phyloP scores from a whole-genome alignment of 2,888 invertebrate genomes.

The Clanis bilineata region DNA sequence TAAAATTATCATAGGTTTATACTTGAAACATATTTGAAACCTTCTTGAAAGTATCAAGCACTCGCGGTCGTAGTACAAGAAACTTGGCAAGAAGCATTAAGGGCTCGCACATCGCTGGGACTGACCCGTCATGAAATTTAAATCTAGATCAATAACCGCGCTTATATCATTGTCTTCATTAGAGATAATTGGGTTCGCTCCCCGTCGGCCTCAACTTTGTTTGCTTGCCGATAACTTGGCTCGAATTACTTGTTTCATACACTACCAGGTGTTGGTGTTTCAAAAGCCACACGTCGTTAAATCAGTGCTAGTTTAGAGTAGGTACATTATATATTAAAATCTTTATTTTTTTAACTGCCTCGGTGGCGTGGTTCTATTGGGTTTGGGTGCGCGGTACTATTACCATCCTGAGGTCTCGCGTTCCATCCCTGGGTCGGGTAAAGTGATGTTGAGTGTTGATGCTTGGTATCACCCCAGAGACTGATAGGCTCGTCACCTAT shows the following conservation, averaged over 20 bases:
- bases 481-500: too few species aligned
- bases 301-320: not conserved
- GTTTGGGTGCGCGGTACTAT: too few species aligned
- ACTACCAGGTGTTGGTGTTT: not conserved
- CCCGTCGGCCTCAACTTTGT: slow-evolving; percentile 78
- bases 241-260: slow-evolving; percentile 66
- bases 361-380: too few species aligned
- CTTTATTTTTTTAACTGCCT: too few species aligned
- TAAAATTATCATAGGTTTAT: not conserved
- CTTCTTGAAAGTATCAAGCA: slow-evolving; percentile 53
- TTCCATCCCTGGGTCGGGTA: too few species aligned
- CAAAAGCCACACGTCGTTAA: not conserved
- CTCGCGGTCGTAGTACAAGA: slow-evolving; percentile 37
- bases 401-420: too few species aligned
- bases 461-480: too few species aligned
- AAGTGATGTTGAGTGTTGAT: too few species aligned
- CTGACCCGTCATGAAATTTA: slow-evolving; percentile 83
- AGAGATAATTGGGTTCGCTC: slow-evolving; percentile 82
- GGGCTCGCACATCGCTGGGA: slow-evolving; percentile 78
- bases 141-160: slow-evolving; percentile 83
- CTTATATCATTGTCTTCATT: slow-evolving; percentile 84
- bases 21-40: not conserved
- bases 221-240: slow-evolving; percentile 78
- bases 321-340: not conserved
- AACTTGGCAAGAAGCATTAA: slow-evolving; percentile 80